These are phyloP conservation scores for Rhynchopsitta pachyrhyncha DNA, from an alignment of 2,113 vertebrate genomes.

Conservation along the genomic window DNA sequence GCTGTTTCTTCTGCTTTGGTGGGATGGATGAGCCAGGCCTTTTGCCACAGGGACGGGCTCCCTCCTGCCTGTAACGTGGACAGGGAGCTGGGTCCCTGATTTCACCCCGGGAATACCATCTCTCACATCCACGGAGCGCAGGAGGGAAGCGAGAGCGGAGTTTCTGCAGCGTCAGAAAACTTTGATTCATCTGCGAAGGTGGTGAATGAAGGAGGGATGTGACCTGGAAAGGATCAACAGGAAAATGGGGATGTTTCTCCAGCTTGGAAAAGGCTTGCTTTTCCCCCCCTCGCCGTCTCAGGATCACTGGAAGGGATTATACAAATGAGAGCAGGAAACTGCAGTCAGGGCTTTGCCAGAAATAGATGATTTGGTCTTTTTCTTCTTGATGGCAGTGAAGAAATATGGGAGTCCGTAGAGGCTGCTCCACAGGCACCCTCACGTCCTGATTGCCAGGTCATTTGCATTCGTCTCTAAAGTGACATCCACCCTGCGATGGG, in stretches of 20 bases:
- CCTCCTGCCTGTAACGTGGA: not conserved
- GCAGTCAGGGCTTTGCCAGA: constrained; percentile 56
- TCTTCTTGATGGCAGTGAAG: constrained; percentile 59
- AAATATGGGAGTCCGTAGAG: constrained; percentile 30
- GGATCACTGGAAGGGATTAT: constrained; percentile 58
- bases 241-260: constrained; percentile 20
- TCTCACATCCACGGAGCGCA: not conserved
- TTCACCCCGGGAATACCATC: constrained; percentile 31
- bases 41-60: not conserved
- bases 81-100: not conserved
- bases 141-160: not conserved
- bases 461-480: constrained; percentile 35
- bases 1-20: not conserved
- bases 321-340: constrained; percentile 59
- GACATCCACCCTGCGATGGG: constrained; percentile 46
- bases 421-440: constrained; percentile 50
- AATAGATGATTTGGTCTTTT: constrained; percentile 7
- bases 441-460: constrained; percentile 49
- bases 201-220: not conserved
- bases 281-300: not conserved
- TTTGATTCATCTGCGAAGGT: constrained; percentile 27
- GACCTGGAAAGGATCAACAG: constrained; percentile 46
- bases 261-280: constrained; percentile 21
- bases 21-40: not conserved
- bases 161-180: constrained; percentile 22